phyloP scores from a whole-genome alignment of 2,797 vertebrate species.

The Chromis chromis region DNA sequence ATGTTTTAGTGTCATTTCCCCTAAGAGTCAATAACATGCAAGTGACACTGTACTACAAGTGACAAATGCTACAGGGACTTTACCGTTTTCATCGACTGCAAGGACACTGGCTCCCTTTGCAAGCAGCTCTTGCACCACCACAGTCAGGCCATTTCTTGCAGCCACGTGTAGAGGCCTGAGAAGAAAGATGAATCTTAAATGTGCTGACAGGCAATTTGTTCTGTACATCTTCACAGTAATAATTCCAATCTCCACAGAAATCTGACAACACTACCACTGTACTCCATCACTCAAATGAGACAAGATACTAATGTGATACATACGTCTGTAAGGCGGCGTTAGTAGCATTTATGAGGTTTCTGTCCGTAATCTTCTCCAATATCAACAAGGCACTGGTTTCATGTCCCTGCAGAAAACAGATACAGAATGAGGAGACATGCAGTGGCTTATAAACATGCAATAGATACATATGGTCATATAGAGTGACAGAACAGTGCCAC shows the following conservation, averaged over 20 bases:
- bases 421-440: neutral
- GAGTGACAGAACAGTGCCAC: constrained; percentile 38
- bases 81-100: constrained; percentile 98
- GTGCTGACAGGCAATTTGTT: neutral
- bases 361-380: constrained; percentile 97
- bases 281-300: constrained; percentile 7
- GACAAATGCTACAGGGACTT: constrained; percentile 32
- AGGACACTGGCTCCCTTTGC: constrained; percentile 97
- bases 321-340: constrained; percentile 99
- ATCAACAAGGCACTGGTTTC: constrained; percentile 99
- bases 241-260: constrained; percentile 19
- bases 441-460: neutral
- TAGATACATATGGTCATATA: neutral
- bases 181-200: constrained; percentile 19
- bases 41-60: neutral
- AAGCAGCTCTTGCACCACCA: constrained; percentile 97
- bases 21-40: neutral
- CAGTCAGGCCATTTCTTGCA: constrained; percentile 96
- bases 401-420: constrained; percentile 89
- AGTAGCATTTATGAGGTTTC: constrained; percentile 98
- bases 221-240: constrained; percentile 11
- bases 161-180: constrained; percentile 96
- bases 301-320: constrained; percentile 61
- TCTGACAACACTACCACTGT: neutral
- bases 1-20: neutral